Conservation (phyloP, 2,888 invertebrate genomes). For the Leuctra nigra region DNA sequence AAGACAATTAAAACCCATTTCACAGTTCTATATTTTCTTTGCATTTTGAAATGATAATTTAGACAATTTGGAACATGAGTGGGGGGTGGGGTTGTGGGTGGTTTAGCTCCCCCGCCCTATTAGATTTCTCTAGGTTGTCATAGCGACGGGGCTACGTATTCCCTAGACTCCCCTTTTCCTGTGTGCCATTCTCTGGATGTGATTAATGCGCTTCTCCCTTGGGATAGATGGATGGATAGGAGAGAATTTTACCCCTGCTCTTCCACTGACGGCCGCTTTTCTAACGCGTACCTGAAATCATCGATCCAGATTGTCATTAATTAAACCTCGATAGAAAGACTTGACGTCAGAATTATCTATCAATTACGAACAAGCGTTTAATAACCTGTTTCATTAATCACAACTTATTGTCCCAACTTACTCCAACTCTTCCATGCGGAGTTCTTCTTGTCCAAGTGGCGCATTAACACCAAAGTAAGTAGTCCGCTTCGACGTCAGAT, state of each 20-base stretch:
- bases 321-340: background rate
- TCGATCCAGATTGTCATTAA: background rate
- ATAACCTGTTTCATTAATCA: background rate
- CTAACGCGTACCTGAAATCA: constrained; percentile 12
- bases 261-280: background rate
- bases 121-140: constrained; percentile 36
- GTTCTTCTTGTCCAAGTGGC: too few species aligned
- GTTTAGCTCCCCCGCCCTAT: constrained; percentile 31
- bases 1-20: constrained; percentile 32
- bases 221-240: constrained; percentile 32
- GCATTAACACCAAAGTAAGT: constrained; percentile 15
- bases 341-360: background rate
- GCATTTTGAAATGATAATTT: constrained; percentile 38
- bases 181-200: constrained; percentile 39
- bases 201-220: constrained; percentile 42
- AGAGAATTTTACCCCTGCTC: constrained; percentile 10
- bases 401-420: too few species aligned
- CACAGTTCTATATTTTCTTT: constrained; percentile 34
- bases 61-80: constrained; percentile 34
- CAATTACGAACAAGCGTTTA: background rate
- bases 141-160: constrained; percentile 31
- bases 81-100: constrained; percentile 19
- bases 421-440: too few species aligned
- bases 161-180: constrained; percentile 36
- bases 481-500: background rate